Evolutionary conservation across 2,888 invertebrate species (phyloP).

Genomic region (Isoperla grammatica): DNA sequence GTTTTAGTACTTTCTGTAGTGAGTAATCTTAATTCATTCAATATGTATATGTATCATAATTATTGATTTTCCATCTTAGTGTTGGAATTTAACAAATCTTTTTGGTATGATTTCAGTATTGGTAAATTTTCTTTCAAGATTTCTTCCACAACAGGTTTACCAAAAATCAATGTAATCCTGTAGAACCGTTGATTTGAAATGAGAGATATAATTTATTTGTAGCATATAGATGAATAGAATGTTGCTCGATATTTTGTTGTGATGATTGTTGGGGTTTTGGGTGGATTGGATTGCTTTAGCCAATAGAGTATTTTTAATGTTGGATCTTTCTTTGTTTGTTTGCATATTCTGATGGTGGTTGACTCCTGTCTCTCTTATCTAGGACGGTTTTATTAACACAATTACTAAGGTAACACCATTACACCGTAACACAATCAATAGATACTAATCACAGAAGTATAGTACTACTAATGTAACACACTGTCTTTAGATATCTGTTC

Average conservation of each 20-base stretch:
- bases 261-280: slow-evolving; percentile 17
- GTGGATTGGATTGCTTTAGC: slow-evolving; percentile 11
- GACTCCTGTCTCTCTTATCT: slow-evolving; percentile 39
- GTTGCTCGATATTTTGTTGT: not conserved
- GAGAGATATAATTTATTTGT: too few relatives aligned
- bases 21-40: slow-evolving; percentile 2
- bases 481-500: too few relatives aligned
- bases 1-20: not conserved
- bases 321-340: slow-evolving; percentile 31
- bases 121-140: too few relatives aligned
- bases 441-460: too few relatives aligned
- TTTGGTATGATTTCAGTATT: too few relatives aligned
- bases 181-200: too few relatives aligned
- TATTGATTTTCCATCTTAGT: not conserved
- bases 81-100: too few relatives aligned
- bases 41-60: slow-evolving; percentile 4
- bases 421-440: too few relatives aligned
- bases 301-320: slow-evolving; percentile 21
- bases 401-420: slow-evolving; percentile 61
- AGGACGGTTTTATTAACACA: slow-evolving; percentile 73
- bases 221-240: too few relatives aligned
- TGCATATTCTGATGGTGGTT: slow-evolving; percentile 33
- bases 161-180: too few relatives aligned
- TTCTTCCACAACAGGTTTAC: too few relatives aligned
- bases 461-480: too few relatives aligned